A percentile compares a stretch with the other conserved stretches of the same genome.
These are phyloP conservation scores for Belonocnema kinseyi DNA, from an alignment of 1,140 invertebrate genomes.

Conservation along the genomic window DNA sequence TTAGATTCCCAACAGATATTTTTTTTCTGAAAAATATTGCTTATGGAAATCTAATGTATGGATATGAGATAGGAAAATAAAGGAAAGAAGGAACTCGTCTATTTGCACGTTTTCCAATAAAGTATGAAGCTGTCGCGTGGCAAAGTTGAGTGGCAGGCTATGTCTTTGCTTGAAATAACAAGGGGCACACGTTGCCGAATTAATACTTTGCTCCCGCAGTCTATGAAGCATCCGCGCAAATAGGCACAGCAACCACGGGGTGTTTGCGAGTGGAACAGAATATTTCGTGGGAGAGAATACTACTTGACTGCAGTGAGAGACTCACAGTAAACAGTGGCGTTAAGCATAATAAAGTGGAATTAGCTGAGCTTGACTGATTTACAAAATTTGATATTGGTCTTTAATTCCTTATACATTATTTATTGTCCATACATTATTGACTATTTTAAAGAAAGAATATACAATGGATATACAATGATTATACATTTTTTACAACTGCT, in stretches of 20 bases:
- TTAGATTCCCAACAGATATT: too few species aligned
- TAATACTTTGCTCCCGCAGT: constrained; percentile 68
- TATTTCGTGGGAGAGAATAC: constrained; percentile 54
- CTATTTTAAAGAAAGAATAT: too few species aligned
- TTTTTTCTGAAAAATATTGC: too few species aligned
- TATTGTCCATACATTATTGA: too few species aligned
- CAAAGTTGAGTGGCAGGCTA: constrained; percentile 58
- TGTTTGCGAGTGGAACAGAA: constrained; percentile 52
- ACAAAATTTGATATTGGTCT: too few species aligned
- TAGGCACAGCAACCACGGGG: constrained; percentile 53
- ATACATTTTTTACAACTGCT: too few species aligned
- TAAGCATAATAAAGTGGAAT: constrained; percentile 20
- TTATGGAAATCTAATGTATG: neutral
- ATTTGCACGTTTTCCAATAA: constrained; percentile 75
- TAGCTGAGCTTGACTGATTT: neutral
- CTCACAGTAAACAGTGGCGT: neutral
- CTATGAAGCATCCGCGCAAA: constrained; percentile 50
- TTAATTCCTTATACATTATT: too few species aligned
- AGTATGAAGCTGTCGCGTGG: constrained; percentile 68
- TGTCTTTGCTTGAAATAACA: constrained; percentile 73
- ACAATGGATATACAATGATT: too few species aligned
- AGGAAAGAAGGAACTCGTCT: constrained; percentile 37
- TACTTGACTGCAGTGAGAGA: constrained; percentile 50
- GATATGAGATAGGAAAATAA: neutral
- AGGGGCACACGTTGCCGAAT: constrained; percentile 62